Conservation (phyloP, 2,888 invertebrate species). For the Terebella lapidaria region DNA sequence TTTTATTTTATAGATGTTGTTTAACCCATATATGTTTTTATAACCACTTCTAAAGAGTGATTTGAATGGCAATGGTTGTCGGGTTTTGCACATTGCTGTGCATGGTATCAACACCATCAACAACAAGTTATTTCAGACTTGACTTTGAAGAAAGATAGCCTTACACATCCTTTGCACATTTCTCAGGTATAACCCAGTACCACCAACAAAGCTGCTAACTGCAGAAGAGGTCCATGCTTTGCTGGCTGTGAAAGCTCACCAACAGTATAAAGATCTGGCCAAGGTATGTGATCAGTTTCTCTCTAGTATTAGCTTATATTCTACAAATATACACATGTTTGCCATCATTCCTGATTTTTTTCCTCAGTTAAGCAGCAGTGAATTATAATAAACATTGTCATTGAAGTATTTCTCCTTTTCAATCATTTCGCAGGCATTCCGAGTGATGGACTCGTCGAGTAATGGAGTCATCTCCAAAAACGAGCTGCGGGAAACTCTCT, state of each 20-base stretch:
- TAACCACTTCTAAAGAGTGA: too few relatives aligned
- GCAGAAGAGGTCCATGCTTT: conserved; percentile 41
- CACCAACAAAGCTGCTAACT: conserved; percentile 31
- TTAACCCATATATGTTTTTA: too few relatives aligned
- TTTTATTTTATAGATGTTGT: too few relatives aligned
- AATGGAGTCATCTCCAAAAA: conserved; percentile 38
- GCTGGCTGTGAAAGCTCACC: conserved; percentile 38
- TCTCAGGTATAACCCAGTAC: conserved; percentile 38
- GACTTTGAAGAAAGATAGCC: too few relatives aligned
- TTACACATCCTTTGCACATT: too few relatives aligned
- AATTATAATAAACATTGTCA: background rate
- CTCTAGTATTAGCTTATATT: background rate
- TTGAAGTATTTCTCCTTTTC: background rate
- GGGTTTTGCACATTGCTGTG: too few relatives aligned
- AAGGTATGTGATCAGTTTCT: conserved; percentile 26
- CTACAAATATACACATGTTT: background rate
- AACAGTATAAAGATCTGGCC: conserved; percentile 43
- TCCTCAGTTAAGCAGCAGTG: too few relatives aligned
- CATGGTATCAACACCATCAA: too few relatives aligned
- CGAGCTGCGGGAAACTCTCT: conserved; percentile 37
- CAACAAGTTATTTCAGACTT: too few relatives aligned
- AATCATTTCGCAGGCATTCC: conserved; percentile 34
- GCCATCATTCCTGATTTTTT: background rate
- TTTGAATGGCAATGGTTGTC: too few relatives aligned
- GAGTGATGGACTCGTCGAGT: conserved; percentile 30